Base-by-base conservation (phyloP, 2,888 invertebrate genomes). In the Cheilosia scutellata region DNA sequence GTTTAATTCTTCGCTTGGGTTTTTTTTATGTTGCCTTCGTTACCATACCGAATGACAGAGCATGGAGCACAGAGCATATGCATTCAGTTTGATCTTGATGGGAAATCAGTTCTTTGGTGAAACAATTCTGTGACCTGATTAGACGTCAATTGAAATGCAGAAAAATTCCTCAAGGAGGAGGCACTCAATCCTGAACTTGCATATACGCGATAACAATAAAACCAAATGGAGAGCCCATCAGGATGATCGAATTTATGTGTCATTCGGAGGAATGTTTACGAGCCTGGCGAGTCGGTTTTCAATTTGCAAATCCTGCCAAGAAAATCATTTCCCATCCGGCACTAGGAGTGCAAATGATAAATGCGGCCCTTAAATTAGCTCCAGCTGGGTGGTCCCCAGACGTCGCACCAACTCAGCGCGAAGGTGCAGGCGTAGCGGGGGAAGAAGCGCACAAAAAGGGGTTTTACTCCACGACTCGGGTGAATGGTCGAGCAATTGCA, bases 41-140 rank as follows among this genome's bases (percentile, higher is more conserved):
- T 29, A 42, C 57, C 80, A 40, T 40, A 9, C 49, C 63, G 55
- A 75, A 47, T 53, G 60, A 63, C 37, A 16, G 55, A n/a, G n/a
- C n/a, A n/a, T n/a, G n/a, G n/a, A n/a, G n/a, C n/a, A n/a, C n/a
- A n/a, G n/a, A 33, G 37, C 29, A 37, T 27, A 49, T 58, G 60
- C 65, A 72, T 72, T 42, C 33, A 25, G 40, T 20, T 65, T 40
- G 84, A 79, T 80, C 71, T 86, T 86, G 80, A 71, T 80, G 40
- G 60, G 53, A 71, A 75, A 70, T 58, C 37, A 42, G 42, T 75
- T 74, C 40, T 71, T 33, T 65, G 55, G 29, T 60, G 58, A 72
- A 77, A 72, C 66, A 80, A 80, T 86, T 86, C 76, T 20, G 49
- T 72, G 82, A 86, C 82, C 82, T 76, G 72, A 76, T 86, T 86